Percentiles rank a stretch among this genome's conserved stretches.
Conservation (phyloP, 2,888 invertebrate genomes). For the Epirrhoe tristata region DNA sequence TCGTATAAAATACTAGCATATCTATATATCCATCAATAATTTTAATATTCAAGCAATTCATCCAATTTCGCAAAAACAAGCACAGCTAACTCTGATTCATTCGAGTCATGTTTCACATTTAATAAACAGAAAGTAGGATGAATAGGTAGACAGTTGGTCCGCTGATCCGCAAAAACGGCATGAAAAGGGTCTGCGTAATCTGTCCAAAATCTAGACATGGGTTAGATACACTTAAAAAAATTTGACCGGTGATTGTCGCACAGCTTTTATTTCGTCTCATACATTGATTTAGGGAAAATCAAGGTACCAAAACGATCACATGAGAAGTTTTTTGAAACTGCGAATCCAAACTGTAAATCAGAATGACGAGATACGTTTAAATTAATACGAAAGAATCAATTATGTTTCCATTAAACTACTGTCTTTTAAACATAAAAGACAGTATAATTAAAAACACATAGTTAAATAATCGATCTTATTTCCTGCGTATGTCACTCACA, state of each 20-base stretch:
- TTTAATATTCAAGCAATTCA: slow-evolving; percentile 9
- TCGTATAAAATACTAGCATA: not conserved
- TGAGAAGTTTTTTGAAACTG: too few relatives aligned
- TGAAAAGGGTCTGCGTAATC: slow-evolving; percentile 47
- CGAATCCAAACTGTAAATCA: too few relatives aligned
- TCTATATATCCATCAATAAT: slow-evolving; percentile 8
- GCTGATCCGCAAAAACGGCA: slow-evolving; percentile 45
- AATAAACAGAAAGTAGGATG: slow-evolving; percentile 38
- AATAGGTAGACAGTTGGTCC: slow-evolving; percentile 36
- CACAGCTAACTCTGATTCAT: slow-evolving; percentile 31
- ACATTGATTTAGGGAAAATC: too few relatives aligned
- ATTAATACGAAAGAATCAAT: too few relatives aligned
- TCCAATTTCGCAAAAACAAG: slow-evolving; percentile 12
- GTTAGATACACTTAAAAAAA: slow-evolving; percentile 29
- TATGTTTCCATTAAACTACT: too few relatives aligned
- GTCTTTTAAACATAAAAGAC: too few relatives aligned
- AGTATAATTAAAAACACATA: too few relatives aligned
- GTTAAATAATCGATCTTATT: too few relatives aligned
- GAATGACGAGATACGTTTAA: too few relatives aligned
- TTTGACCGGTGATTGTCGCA: slow-evolving; percentile 18
- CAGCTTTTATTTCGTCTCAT: too few relatives aligned
- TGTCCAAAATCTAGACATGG: slow-evolving; percentile 43
- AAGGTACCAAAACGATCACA: too few relatives aligned
- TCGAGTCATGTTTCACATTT: slow-evolving; percentile 34
- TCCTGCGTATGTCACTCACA: too few relatives aligned